Evolutionary conservation across 1,140 invertebrate genomes (phyloP), one percentile per base, ranked within the genome.

Genomic region (Pseudobourletiella spinata): DNA sequence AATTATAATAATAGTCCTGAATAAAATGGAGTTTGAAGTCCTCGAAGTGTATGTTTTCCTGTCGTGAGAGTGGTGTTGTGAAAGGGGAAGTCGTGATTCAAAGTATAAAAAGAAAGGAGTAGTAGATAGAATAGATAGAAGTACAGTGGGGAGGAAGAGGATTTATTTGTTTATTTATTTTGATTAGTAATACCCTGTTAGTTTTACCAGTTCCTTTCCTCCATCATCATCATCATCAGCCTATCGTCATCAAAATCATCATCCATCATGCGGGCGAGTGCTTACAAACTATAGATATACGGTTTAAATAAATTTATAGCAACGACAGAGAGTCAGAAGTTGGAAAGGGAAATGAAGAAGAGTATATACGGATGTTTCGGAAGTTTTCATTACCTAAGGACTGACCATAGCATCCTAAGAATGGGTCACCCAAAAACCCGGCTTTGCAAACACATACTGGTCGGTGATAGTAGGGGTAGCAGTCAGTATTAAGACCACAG

Each of bases 361-460:
- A 24, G 26, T 15, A 43, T 4, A 44, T n/a, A 16, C 11, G 25
- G 15, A 57, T 32, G 26, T 44, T 58, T n/a, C n/a, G n/a, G n/a
- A n/a, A n/a, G n/a, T n/a, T n/a, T n/a, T n/a, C n/a, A n/a, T n/a
- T 58, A 46, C 56, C n/a, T 59, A 56, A 43, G 14, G n/a, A 24
- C 22, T 20, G 8, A 32, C 52, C 62, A 54, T 54, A 54, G 50
- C 62, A 64, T 20, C 56, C 44, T 26, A 43, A 22, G 20, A 50
- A 57, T 24, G 65, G 65, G 18, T 67, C 61, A 15, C 67, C 67
- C n/a, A 57, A 58, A 51, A 57, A 87, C 28, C 82, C 84, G 54
- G 77, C 74, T 29, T 82, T 78, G 70, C 86, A 89, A 55, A 79
- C 80, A 74, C 86, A 88, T 58, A 82, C 77, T 15, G 87, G 84